Conservation (phyloP, 2,113 vertebrate species). For the Monarcha castaneiventris region DNA sequence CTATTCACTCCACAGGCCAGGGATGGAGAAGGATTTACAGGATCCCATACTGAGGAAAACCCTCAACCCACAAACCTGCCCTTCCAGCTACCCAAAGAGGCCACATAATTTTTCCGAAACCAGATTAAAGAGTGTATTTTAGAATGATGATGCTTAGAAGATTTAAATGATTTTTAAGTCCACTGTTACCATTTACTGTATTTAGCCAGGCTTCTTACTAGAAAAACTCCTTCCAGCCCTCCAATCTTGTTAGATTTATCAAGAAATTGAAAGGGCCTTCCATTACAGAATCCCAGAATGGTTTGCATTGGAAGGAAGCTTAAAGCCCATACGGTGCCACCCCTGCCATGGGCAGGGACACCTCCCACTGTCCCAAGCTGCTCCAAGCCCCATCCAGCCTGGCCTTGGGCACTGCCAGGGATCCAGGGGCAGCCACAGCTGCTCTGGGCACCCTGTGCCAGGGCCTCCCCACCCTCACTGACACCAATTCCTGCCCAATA, state of each 20-base stretch:
- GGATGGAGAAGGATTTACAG: neutral
- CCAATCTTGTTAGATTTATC: neutral
- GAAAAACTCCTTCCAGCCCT: neutral
- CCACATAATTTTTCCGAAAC: neutral
- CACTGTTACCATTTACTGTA: neutral
- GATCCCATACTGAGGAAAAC: neutral
- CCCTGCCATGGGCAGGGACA: neutral
- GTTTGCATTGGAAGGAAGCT: neutral
- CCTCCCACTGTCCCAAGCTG: fast-evolving
- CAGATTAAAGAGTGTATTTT: neutral
- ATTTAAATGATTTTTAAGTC: neutral
- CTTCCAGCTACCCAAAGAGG: neutral
- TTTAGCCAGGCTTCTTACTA: neutral
- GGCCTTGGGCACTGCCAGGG: neutral
- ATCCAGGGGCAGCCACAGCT: neutral
- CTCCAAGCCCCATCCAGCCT: fast-evolving
- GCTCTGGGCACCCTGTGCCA: neutral
- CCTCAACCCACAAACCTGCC: neutral
- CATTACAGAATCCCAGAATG: neutral
- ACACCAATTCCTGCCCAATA: fast-evolving
- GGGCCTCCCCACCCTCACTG: neutral
- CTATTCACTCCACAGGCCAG: neutral
- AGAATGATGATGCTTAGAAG: neutral
- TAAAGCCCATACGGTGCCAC: fast-evolving
- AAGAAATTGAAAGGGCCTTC: neutral